phyloP scores from a whole-genome alignment of 1,140 invertebrate species.

The Drosophila nannoptera region DNA sequence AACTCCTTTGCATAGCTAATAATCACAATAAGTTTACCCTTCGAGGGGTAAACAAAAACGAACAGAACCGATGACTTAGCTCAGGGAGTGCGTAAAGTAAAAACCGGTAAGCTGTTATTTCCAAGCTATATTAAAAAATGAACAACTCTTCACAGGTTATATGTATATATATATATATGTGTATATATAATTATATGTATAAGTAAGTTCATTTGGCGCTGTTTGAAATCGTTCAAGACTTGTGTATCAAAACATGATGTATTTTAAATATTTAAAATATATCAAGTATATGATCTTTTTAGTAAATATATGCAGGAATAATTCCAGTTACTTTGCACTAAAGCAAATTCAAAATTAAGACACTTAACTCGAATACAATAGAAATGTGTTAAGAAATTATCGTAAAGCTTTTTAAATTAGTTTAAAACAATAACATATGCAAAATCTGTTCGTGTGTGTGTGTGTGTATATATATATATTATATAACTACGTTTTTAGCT shows the following conservation, averaged over 20 bases:
- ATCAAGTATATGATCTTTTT: conserved; percentile 3
- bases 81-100: too few relatives aligned
- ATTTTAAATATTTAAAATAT: conserved; percentile 32
- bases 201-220: conserved; percentile 73
- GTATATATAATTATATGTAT: conserved; percentile 20
- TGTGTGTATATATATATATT: conserved; percentile 22
- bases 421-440: conserved; percentile 56
- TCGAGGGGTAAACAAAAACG: too few relatives aligned
- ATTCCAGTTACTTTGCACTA: conserved; percentile 28
- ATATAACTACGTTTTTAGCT: conserved; percentile 45
- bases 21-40: too few relatives aligned
- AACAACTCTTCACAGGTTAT: conserved; percentile 56
- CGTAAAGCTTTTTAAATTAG: conserved; percentile 34
- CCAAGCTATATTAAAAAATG: conserved; percentile 48
- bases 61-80: too few relatives aligned
- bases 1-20: too few relatives aligned
- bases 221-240: conserved; percentile 63
- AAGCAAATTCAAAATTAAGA: conserved; percentile 31
- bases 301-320: conserved; percentile 31
- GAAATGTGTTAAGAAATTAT: conserved; percentile 49
- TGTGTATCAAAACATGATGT: conserved; percentile 51
- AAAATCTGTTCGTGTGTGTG: conserved; percentile 25
- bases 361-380: conserved; percentile 25
- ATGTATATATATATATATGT: conserved; percentile 19
- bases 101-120: too few relatives aligned